phyloP scores from a whole-genome alignment of 2,113 vertebrate species.

The Oncorhynchus kisutch region DNA sequence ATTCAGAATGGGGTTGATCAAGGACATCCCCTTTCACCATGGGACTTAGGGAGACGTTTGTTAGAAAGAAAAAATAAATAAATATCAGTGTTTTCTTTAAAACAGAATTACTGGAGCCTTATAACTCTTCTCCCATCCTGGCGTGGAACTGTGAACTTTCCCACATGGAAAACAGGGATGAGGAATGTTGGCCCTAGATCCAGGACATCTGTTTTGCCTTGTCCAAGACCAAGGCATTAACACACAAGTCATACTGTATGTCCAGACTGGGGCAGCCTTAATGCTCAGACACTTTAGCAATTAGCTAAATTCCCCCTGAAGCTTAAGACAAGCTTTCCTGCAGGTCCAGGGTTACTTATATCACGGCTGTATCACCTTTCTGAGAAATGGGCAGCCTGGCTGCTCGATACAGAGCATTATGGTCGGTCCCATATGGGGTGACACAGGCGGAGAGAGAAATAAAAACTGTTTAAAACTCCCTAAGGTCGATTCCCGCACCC shows the following conservation, averaged over 20 bases:
- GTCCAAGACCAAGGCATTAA: slow-evolving; percentile 32
- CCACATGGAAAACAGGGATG: slow-evolving; percentile 66
- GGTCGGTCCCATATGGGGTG: too few relatives aligned
- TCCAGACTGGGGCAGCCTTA: slow-evolving; percentile 32
- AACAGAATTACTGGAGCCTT: slow-evolving; percentile 29
- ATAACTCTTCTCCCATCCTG: slow-evolving; percentile 53
- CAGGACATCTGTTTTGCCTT: slow-evolving; percentile 70
- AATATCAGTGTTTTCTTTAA: slow-evolving; percentile 55
- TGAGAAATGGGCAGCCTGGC: too few relatives aligned
- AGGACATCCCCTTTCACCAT: slow-evolving; percentile 50
- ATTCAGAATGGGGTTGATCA: slow-evolving; percentile 26
- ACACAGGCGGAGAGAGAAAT: too few relatives aligned
- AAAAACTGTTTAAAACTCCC: too few relatives aligned
- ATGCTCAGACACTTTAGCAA: slow-evolving; percentile 11
- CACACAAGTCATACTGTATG: slow-evolving; percentile 22
- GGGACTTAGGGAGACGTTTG: slow-evolving; percentile 45
- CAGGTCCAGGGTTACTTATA: background rate
- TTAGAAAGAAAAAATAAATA: slow-evolving; percentile 44
- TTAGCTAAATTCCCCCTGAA: slow-evolving; percentile 11
- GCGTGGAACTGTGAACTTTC: slow-evolving; percentile 68
- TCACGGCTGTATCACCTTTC: too few relatives aligned
- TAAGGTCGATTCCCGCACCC: too few relatives aligned
- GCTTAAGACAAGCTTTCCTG: background rate
- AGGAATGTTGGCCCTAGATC: slow-evolving; percentile 68
- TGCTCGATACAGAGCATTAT: too few relatives aligned